phyloP scores from a whole-genome alignment of 53 echinoderm and acorn worm species.

The Glandiceps talaboti region DNA sequence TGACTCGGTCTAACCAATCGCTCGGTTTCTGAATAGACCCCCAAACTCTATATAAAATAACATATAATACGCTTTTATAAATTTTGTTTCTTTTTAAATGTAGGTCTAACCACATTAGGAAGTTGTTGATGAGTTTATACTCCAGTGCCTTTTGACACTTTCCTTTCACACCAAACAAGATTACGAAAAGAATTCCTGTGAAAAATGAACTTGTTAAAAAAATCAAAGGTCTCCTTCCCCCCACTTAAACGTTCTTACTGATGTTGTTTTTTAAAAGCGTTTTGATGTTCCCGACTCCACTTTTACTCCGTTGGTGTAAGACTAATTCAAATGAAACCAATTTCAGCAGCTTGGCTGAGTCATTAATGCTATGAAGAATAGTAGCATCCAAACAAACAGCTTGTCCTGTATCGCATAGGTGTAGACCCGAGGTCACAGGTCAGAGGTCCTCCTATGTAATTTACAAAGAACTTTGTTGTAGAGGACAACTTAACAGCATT shows the following conservation, averaged over 20 bases:
- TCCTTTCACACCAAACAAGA: neutral
- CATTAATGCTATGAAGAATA: neutral
- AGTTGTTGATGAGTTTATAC: neutral
- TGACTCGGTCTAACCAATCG: neutral
- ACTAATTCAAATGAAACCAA: neutral
- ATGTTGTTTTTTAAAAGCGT: too few species aligned
- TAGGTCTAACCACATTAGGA: neutral
- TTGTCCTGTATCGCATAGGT: neutral
- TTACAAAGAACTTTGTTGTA: neutral
- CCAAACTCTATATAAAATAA: neutral
- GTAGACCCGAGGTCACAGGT: neutral
- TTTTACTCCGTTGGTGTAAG: neutral
- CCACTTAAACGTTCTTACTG: too few species aligned
- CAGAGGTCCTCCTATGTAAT: neutral
- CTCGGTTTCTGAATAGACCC: neutral
- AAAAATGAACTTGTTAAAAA: too few species aligned
- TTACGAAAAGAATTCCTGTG: neutral
- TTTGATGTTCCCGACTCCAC: neutral
- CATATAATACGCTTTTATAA: neutral
- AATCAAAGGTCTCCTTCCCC: too few species aligned
- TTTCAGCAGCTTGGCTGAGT: neutral
- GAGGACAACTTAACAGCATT: too few species aligned
- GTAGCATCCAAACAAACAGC: neutral
- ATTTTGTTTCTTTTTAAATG: neutral
- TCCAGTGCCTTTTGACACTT: neutral